Base-by-base conservation (phyloP, 2,113 vertebrate genomes). In the Sapayoa aenigma region DNA sequence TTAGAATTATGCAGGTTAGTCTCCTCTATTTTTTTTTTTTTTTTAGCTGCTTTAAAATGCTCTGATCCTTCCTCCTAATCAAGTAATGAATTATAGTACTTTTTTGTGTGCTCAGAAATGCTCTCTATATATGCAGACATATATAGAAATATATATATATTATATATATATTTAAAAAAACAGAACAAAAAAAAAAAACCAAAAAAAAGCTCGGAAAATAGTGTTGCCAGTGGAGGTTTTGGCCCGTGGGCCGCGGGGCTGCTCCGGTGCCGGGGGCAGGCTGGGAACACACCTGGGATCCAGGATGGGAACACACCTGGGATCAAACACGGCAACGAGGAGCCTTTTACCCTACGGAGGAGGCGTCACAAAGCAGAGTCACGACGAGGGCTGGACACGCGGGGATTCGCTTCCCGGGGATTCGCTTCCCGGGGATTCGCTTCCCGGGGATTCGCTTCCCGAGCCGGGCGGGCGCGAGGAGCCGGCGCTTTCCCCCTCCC, bases 41-140 rank as follows among this genome's bases (percentile, higher is more conserved):
- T 37, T 66, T 33, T 66, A 92, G 94, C 95, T 83, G 96, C 91
- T 93, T 75, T 37, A 28, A 67, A 91, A 86, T 24, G 89, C 77
- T 91, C 93, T 11, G 78, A 81, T 90, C 89, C 58, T 60, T 86
- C 60, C 91, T 86, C 74, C 88, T 93, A 50, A 90, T 91, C 80
- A 80, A 59, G 90, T 79, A 73, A 91, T 42, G 93, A 90, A 74
- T 52, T 78, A 77, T 71, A 93, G 92, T 50, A 75, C 66, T 90
- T 77, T 72, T 77, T 22, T 65, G 93, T 91, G 95, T 90, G 95
- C 95, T 98, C 98, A 97, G 96, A 98, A 96, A 98, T 75, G 92
- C 84, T 86, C 5, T 85, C 11, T 87, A 59, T 93, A 87, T 92
- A 85, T 94, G 71, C 7, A 87, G 84, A 95, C 88, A 93, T 71